These are phyloP conservation scores for Alca torda DNA, from an alignment of 2,797 vertebrate genomes.

Conservation along the genomic window DNA sequence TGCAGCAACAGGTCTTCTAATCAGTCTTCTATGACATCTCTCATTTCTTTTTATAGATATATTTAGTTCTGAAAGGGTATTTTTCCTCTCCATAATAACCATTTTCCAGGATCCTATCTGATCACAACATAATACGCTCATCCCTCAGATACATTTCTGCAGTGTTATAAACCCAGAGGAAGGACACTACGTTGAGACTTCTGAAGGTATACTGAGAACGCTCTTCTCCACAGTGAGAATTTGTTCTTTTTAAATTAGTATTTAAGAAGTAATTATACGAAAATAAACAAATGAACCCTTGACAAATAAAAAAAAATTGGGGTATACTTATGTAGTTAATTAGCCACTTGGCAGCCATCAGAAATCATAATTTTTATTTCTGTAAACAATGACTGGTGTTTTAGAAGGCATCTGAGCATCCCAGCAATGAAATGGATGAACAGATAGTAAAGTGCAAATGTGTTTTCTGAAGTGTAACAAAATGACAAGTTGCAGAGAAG, in stretches of 20 bases:
- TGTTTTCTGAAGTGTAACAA: slow-evolving; percentile 8
- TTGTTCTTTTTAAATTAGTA: neutral
- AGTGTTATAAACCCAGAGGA: neutral
- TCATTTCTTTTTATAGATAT: neutral
- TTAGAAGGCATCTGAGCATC: slow-evolving; percentile 3
- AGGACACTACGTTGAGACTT: neutral
- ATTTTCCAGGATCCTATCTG: neutral
- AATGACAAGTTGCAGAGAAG: neutral
- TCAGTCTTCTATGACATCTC: neutral
- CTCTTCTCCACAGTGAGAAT: neutral
- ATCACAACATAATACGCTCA: neutral
- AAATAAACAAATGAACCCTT: neutral
- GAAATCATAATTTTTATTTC: neutral
- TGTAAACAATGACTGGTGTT: slow-evolving; percentile 10
- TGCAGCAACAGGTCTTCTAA: neutral
- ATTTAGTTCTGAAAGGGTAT: neutral
- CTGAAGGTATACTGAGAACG: neutral
- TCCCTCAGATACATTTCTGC: neutral
- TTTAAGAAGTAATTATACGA: neutral
- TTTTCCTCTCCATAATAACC: neutral
- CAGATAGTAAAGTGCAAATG: neutral
- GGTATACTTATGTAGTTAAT: neutral
- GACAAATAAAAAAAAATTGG: neutral
- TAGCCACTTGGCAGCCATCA: slow-evolving; percentile 7
- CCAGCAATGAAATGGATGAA: neutral